These are phyloP conservation scores for Papilio aristodemus DNA, from an alignment of 1,140 invertebrate genomes.

Conservation along the genomic window DNA sequence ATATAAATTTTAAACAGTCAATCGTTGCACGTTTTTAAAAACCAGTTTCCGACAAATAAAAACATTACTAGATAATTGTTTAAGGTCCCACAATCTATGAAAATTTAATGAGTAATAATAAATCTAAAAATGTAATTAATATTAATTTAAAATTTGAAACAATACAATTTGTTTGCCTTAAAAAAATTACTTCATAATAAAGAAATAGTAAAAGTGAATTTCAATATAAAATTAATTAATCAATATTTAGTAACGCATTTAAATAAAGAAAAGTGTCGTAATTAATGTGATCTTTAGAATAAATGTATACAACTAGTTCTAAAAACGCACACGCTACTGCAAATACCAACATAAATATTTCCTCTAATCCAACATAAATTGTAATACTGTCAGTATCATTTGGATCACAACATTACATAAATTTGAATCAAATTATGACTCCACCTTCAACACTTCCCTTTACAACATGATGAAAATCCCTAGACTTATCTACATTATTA, in stretches of 20 bases:
- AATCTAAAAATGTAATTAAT: too few species aligned
- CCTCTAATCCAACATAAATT: slow-evolving; percentile 19
- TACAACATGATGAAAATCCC: slow-evolving; percentile 73
- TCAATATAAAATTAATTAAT: too few species aligned
- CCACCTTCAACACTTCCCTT: slow-evolving; percentile 40
- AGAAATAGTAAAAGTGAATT: too few species aligned
- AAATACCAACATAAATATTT: slow-evolving; percentile 23
- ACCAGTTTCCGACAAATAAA: not conserved
- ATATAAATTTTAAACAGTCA: slow-evolving; percentile 68
- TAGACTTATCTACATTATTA: slow-evolving; percentile 72
- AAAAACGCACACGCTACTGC: slow-evolving; percentile 12
- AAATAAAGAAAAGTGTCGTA: not conserved
- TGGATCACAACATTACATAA: slow-evolving; percentile 18
- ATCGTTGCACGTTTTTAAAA: slow-evolving; percentile 30
- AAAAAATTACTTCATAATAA: too few species aligned
- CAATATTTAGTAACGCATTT: too few species aligned
- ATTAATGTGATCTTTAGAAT: not conserved
- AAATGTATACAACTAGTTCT: slow-evolving; percentile 8
- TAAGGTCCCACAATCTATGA: slow-evolving; percentile 14
- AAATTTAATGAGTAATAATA: not conserved
- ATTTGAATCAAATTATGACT: slow-evolving; percentile 38
- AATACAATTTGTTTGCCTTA: too few species aligned
- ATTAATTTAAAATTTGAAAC: too few species aligned
- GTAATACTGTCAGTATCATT: slow-evolving; percentile 50
- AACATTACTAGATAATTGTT: not conserved